Base-by-base conservation (phyloP, 2,797 vertebrate genomes). In the Anableps anableps region DNA sequence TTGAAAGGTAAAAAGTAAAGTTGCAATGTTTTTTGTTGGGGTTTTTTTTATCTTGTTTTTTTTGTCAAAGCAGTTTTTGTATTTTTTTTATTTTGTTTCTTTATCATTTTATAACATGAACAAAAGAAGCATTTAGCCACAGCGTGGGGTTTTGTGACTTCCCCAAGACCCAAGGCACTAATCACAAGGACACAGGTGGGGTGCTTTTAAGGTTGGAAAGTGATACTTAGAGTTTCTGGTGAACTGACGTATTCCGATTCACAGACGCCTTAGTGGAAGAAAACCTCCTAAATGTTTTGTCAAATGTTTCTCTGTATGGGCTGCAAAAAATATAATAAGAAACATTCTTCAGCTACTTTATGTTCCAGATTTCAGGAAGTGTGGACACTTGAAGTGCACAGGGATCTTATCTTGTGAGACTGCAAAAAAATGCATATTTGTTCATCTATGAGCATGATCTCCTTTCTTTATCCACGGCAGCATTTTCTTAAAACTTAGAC, bases 391-490 rank as follows among this genome's bases (percentile, higher is more conserved):
- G 4, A 13, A 43, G 47, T 60, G 34, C 13, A 77, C 14, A 26
- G 34, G 38, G 43, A 66, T 77, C 5, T 75, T 76, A 45, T 14
- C 23, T 21, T 26, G 64, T 23, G 79, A 87, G 58, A 82, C 82
- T 85, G 86, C 80, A 82, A 82, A 70, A 16, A 91, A 92, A 93
- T 93, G 88, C 90, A 95, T 94, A 92, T 94, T 89, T 92, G 74
- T 81, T 90, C 86, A 88, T 88, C 87, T 26, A 0, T 36, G 48
- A 29, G 73, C 29, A 7, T 72, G 76, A 81, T 68, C 66, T 80
- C 72, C 43, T 55, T 70, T 78, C 77, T 55, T 75, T 85, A 75
- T 78, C 71, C 70, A 16, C 75, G 47, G 75, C 85, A 85, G 68
- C 66, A 71, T 89, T 91, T 90, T 86, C 85, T 92, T 90, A 92